These are phyloP conservation scores for Amphipoea oculea DNA, from an alignment of 2,888 invertebrate species.

Conservation along the genomic window DNA sequence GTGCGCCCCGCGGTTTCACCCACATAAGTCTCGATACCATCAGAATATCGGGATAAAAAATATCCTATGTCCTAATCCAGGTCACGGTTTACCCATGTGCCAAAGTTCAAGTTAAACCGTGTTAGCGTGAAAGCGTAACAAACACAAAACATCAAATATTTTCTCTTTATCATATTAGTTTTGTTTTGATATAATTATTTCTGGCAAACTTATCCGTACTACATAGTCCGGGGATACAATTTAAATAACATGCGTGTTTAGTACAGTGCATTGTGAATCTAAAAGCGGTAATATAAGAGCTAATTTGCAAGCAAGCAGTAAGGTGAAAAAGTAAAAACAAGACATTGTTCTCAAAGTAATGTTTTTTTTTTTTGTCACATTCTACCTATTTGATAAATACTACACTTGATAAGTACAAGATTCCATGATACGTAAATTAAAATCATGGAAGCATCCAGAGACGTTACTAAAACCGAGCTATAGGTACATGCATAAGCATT, in stretches of 20 bases:
- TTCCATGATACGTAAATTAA: background rate
- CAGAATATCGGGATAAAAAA: too few relatives aligned
- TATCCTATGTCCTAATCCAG: too few relatives aligned
- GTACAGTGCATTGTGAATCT: background rate
- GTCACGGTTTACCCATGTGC: too few relatives aligned
- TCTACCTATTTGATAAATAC: too few relatives aligned
- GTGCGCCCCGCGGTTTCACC: too few relatives aligned
- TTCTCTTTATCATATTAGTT: too few relatives aligned
- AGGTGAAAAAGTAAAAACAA: background rate
- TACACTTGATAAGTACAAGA: background rate
- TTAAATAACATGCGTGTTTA: background rate
- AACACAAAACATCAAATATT: too few relatives aligned
- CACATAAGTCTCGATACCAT: too few relatives aligned
- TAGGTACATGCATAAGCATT: conserved; percentile 2
- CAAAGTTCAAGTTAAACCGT: too few relatives aligned
- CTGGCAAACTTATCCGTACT: background rate
- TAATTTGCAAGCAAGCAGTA: background rate
- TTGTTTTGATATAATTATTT: background rate
- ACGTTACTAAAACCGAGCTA: background rate
- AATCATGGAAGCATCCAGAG: conserved; percentile 24
- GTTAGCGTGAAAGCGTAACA: too few relatives aligned
- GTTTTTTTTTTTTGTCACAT: too few relatives aligned
- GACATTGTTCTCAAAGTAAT: too few relatives aligned
- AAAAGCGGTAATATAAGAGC: background rate
- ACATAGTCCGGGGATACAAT: background rate